Evolutionary conservation across 2,797 vertebrate genomes (phyloP), one percentile per base, ranked within the genome.

Genomic region (Delichon dasypus): DNA sequence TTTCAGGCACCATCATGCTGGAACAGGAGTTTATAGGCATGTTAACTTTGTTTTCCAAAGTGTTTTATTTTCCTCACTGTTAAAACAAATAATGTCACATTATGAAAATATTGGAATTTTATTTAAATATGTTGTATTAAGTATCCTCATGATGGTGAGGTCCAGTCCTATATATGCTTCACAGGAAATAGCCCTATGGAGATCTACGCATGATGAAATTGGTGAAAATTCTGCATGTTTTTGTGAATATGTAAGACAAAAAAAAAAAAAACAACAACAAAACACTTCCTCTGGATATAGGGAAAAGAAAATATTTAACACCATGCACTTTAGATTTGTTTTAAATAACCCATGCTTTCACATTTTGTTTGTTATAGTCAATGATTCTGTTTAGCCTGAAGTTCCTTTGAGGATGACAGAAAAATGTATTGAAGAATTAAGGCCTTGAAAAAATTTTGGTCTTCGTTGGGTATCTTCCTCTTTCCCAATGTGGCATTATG

Each of bases 191-290:
- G 20, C 32, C 17, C 18, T 30, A 22, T 42, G 36, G 74, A 88
- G 32, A 84, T 45, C 16, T 54, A 11, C 3, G 5, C 8, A 22
- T 36, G 20, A 44, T 77, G 42, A 77, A 71, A 16, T 45, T 68
- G 44, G 54, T 75, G 54, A 91, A 88, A 90, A 57, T 72, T 72
- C n/a, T 66, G n/a, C 11, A 10, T 76, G 36, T 14, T 87, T 86
- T 73, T 74, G 15, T 85, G 60, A 42, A 48, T 68, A 20, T 54
- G 3, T 71, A 71, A 74, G 26, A 64, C 4, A 47, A 54, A 78
- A 38, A 74, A 5, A 1, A 0, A 0, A 8, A 14, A n/a, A n/a
- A n/a, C n/a, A 8, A 14, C n/a, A n/a, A n/a, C n/a, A 0, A 0
- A 8, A 14, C 29, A 21, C 29, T 89, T 82, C 44, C 80, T 66